Conservation (phyloP, 2,888 invertebrate species). For the Hypercompe scribonia region DNA sequence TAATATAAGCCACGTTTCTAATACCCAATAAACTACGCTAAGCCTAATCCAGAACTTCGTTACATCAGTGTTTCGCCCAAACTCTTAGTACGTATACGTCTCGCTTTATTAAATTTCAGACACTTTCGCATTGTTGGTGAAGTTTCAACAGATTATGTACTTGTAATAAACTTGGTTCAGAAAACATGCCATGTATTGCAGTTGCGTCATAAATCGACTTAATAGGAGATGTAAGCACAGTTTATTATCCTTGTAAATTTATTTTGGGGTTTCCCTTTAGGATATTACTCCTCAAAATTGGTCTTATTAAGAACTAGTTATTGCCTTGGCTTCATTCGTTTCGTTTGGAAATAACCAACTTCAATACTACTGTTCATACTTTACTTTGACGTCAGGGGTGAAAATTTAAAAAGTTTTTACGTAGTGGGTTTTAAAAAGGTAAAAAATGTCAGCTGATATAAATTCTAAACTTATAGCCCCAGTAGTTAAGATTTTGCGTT, state of each 20-base stretch:
- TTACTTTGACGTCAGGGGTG: no score
- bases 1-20: not conserved
- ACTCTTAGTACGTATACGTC: slow-evolving; percentile 44
- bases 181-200: slow-evolving; percentile 45
- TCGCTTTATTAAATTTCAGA: slow-evolving; percentile 61
- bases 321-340: not conserved
- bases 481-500: no score
- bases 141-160: slow-evolving; percentile 49
- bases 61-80: slow-evolving; percentile 11
- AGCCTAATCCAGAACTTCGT: slow-evolving; percentile 28
- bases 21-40: not conserved
- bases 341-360: no score
- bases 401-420: no score
- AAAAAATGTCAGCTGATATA: no score
- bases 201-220: slow-evolving; percentile 23
- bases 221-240: slow-evolving; percentile 7
- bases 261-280: not conserved
- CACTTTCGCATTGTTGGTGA: slow-evolving; percentile 49
- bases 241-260: slow-evolving; percentile 18
- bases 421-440: no score
- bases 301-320: not conserved
- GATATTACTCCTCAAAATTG: not conserved
- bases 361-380: no score
- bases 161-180: slow-evolving; percentile 51
- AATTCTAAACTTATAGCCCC: no score